phyloP scores from a whole-genome alignment of 92 coral and sea anemone genomes.

The Epizoanthus scotinus region DNA sequence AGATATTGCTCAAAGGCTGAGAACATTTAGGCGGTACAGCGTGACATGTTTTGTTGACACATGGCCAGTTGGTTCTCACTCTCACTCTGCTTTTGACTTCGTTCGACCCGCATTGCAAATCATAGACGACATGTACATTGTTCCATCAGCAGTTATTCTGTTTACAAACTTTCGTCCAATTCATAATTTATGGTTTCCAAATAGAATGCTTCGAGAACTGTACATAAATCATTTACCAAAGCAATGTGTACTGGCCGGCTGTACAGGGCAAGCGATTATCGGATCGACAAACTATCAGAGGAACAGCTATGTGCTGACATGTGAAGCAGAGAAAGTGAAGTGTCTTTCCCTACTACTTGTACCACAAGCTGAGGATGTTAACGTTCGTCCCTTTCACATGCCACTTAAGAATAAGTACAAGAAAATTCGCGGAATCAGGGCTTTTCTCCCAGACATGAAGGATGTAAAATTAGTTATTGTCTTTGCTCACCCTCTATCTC shows the following conservation, averaged over 20 bases:
- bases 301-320: slow-evolving; percentile 17
- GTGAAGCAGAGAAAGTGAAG: slow-evolving; percentile 24
- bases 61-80: neutral
- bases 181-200: slow-evolving; percentile 17
- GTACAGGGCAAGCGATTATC: slow-evolving; percentile 54
- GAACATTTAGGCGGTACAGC: slow-evolving; percentile 59
- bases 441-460: slow-evolving; percentile 74
- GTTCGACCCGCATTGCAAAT: neutral
- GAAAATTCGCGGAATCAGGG: slow-evolving; percentile 66
- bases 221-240: slow-evolving; percentile 46
- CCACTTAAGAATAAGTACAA: slow-evolving; percentile 85
- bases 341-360: slow-evolving; percentile 59
- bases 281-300: slow-evolving; percentile 33
- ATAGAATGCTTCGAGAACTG: slow-evolving; percentile 38
- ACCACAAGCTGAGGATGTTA: slow-evolving; percentile 62
- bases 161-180: slow-evolving; percentile 48
- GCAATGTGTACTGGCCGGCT: slow-evolving; percentile 57
- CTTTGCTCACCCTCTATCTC: slow-evolving; percentile 78
- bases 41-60: slow-evolving; percentile 31
- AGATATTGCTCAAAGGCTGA: slow-evolving; percentile 57
- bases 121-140: slow-evolving; percentile 18
- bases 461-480: slow-evolving; percentile 75
- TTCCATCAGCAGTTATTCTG: slow-evolving; percentile 55
- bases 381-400: slow-evolving; percentile 55
- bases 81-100: slow-evolving; percentile 37